These are phyloP conservation scores for Chrysolophus pictus DNA, from an alignment of 2,797 vertebrate species.

Conservation along the genomic window DNA sequence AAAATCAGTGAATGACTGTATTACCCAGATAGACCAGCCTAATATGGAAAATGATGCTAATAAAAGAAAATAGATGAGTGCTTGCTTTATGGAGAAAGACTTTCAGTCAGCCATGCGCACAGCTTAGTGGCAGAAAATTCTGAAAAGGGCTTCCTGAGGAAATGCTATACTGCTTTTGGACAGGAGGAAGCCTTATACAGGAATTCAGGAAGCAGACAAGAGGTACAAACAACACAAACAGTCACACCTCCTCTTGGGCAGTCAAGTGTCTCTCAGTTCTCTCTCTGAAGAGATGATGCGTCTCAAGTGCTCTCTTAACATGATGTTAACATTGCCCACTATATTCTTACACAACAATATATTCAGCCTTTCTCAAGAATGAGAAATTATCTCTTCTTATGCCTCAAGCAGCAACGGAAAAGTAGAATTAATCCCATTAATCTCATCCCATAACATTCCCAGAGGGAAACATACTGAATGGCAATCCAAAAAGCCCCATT, in stretches of 20 bases:
- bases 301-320: conserved; percentile 53
- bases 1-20: background rate
- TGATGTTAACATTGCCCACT: background rate
- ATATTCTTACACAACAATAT: background rate
- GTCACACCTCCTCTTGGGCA: background rate
- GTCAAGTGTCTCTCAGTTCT: conserved; percentile 34
- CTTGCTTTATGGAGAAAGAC: background rate
- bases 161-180: conserved; percentile 11
- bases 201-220: conserved; percentile 38
- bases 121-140: background rate
- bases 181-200: conserved; percentile 18
- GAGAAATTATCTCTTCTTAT: background rate
- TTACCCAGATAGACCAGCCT: background rate
- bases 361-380: background rate
- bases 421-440: conserved; percentile 8
- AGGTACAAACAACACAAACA: background rate
- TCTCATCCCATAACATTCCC: background rate
- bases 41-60: background rate
- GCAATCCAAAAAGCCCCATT: background rate
- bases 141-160: conserved; percentile 28
- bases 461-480: background rate
- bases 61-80: background rate
- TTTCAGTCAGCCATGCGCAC: background rate
- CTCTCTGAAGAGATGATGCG: background rate
- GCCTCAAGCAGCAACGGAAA: background rate